Percentiles rank a stretch among this genome's conserved stretches.
Conservation (phyloP, 1,140 invertebrate genomes). For the Drosophila kepulauana region DNA sequence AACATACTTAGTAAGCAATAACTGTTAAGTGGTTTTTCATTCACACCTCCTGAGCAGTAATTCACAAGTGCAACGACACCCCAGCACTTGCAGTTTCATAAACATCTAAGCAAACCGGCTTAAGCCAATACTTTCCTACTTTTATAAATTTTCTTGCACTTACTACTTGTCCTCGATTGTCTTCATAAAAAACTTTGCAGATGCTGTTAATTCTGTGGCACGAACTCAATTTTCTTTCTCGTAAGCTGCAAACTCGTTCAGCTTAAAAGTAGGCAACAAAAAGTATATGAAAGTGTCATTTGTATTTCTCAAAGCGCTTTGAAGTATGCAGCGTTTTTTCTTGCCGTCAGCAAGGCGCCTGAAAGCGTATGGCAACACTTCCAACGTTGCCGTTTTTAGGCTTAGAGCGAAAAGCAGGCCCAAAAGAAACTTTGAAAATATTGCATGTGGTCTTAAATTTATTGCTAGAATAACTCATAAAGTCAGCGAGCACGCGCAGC, state of each 20-base stretch:
- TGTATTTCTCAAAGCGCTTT: neutral
- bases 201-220: conserved; percentile 12
- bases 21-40: too few relatives aligned
- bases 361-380: neutral
- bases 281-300: neutral
- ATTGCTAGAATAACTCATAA: neutral
- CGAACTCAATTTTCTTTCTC: conserved; percentile 4
- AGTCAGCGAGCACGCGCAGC: conserved; percentile 5
- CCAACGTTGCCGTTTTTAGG: conserved; percentile 14
- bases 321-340: conserved; percentile 47
- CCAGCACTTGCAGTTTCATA: too few relatives aligned
- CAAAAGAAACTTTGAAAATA: neutral
- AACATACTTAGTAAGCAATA: too few relatives aligned
- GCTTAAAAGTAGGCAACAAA: conserved; percentile 50
- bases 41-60: too few relatives aligned
- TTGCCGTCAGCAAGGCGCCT: conserved; percentile 21
- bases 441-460: neutral
- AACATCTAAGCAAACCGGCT: neutral
- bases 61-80: too few relatives aligned
- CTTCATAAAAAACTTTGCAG: neutral
- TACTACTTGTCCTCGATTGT: too few relatives aligned
- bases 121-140: neutral
- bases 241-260: neutral
- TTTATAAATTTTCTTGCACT: neutral
- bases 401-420: neutral